Base-by-base conservation (phyloP, 1,140 invertebrate genomes). In the Cotesia chilonis region DNA sequence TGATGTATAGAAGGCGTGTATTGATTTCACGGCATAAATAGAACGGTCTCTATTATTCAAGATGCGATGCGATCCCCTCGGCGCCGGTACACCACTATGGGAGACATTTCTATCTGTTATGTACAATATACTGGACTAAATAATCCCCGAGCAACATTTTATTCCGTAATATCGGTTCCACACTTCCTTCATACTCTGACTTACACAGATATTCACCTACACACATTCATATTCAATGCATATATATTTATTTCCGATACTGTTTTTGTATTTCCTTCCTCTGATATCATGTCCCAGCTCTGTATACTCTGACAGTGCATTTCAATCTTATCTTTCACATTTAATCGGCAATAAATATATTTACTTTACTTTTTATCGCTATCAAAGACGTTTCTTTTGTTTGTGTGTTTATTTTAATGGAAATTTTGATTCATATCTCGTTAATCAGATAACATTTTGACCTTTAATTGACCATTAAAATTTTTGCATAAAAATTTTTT, bases 11-110 rank as follows among this genome's bases (percentile, higher is more conserved):
- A 14, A 76, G 77, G 76, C 70, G 75, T 69, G 74, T 81, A 81
- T 81, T 81, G 77, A 80, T 81, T 81, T 80, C 72, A 76, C 70
- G 60, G 75, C 77, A 79, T 80, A 79, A 81, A 80, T 79, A 81
- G 77, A 80, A 77, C 75, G 70, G 73, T 72, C 75, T 79, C 73
- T 78, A 79, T 80, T 82, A 81, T 81, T 80, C 77, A 80, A 80
- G 77, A 82, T 79, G 74, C 73, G 73, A 73, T 75, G 72, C 75
- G 55, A 60, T 70, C 68, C 54, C 64, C 36, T 51, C 55, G 63
- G 51, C 65, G 63, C 38, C 70, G 20, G 20, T 38, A 37, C 17
- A 64, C 52, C n/a, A 55, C 51, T 71, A 57, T 54, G 51, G 20
- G 70, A 55, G 65, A 57, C 12, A 51, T 64, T 41, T 64, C 36